These are phyloP conservation scores for Trachymyrmex cornetzi DNA, from an alignment of 1,140 invertebrate species.

Conservation along the genomic window DNA sequence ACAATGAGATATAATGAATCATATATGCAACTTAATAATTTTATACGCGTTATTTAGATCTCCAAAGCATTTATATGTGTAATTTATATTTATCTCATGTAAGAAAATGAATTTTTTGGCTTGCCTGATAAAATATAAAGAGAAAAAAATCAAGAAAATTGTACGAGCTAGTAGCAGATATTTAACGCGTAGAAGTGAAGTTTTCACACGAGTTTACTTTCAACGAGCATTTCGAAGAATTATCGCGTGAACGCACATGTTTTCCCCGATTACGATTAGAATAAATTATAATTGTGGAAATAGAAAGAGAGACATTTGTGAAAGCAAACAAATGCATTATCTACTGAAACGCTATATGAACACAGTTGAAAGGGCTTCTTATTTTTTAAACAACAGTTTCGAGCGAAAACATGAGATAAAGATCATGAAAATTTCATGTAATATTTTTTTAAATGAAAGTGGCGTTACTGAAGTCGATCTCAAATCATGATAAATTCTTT, in stretches of 20 bases:
- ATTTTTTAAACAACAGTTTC: conserved; percentile 3
- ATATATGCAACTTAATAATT: neutral
- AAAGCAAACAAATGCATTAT: conserved; percentile 30
- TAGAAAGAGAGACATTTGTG: neutral
- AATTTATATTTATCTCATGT: conserved; percentile 8
- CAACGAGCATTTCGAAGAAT: neutral
- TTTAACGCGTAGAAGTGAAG: conserved; percentile 16
- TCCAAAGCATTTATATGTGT: neutral
- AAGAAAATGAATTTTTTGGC: conserved; percentile 36
- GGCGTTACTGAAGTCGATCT: neutral
- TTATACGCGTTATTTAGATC: conserved; percentile 31
- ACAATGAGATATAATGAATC: too few relatives aligned
- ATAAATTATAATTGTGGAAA: conserved; percentile 28
- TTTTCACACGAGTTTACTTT: conserved; percentile 32
- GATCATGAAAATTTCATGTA: neutral
- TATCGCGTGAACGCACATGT: conserved; percentile 19
- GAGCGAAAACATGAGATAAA: neutral
- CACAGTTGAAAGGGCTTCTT: neutral
- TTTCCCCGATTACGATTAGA: conserved; percentile 16
- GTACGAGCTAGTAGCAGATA: neutral
- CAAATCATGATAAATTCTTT: neutral
- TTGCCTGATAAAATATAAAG: conserved; percentile 1
- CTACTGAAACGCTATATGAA: conserved; percentile 4
- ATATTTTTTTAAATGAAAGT: neutral
- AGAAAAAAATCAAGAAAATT: neutral